A percentile compares a stretch with the other conserved stretches of the same genome.
Conservation (phyloP, 2,113 vertebrate species). For the Scomber scombrus region DNA sequence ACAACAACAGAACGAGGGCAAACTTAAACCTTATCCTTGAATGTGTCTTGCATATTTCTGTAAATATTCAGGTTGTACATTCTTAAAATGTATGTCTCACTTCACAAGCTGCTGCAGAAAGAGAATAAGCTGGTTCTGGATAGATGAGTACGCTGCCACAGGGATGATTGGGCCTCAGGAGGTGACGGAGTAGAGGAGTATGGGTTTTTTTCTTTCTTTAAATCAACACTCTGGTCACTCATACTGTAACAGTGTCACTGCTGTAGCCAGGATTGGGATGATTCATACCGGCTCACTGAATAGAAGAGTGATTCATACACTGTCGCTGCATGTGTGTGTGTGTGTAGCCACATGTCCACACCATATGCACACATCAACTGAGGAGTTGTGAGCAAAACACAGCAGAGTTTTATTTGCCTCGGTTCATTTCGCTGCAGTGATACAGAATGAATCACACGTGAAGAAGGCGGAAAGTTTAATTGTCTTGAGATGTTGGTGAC, state of each 20-base stretch:
- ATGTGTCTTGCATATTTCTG: conserved; percentile 75
- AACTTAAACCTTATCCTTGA: conserved; percentile 49
- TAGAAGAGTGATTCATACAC: conserved; percentile 63
- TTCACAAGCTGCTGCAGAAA: conserved; percentile 41
- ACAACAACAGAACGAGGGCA: conserved; percentile 37
- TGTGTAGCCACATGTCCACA: conserved; percentile 43
- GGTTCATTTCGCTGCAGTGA: conserved; percentile 33
- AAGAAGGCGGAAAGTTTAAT: conserved; percentile 30
- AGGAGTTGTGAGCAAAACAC: conserved; percentile 32
- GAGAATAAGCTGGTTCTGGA: conserved; percentile 28
- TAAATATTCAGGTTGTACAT: conserved; percentile 60
- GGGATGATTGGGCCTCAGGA: conserved; percentile 34
- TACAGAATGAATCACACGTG: conserved; percentile 49
- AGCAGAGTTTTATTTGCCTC: conserved; percentile 37
- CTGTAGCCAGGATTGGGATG: conserved; percentile 54
- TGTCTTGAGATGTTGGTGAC: conserved; percentile 41
- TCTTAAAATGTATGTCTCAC: conserved; percentile 50
- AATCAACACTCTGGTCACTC: conserved; percentile 60
- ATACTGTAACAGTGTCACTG: conserved; percentile 44
- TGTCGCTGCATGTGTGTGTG: conserved; percentile 22
- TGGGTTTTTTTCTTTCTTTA: neutral
- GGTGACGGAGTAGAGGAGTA: conserved; percentile 7
- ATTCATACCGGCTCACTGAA: conserved; percentile 58
- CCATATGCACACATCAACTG: conserved; percentile 28
- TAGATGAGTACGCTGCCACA: conserved; percentile 28